Percentiles rank a stretch among this genome's conserved stretches.
These are phyloP conservation scores for Aphaenogaster rudis DNA, from an alignment of 1,140 invertebrate species.

Conservation along the genomic window DNA sequence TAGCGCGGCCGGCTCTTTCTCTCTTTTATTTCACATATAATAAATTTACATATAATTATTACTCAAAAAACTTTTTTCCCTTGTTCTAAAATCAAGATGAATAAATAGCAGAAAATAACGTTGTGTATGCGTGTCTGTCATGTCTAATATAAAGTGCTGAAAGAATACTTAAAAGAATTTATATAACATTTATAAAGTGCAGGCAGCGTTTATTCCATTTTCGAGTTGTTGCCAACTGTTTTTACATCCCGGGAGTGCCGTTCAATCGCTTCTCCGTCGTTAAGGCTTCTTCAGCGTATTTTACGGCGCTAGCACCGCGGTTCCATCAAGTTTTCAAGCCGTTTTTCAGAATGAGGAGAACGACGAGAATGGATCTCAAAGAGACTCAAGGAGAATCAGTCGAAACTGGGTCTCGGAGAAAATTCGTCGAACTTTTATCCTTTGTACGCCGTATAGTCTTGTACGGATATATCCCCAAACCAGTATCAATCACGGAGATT, in stretches of 20 bases:
- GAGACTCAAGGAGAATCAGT: conserved; percentile 34
- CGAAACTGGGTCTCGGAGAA: conserved; percentile 51
- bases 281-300: conserved; percentile 43
- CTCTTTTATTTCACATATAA: background rate
- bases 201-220: conserved; percentile 28
- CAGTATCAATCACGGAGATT: conserved; percentile 48
- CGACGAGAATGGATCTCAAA: conserved; percentile 39
- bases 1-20: background rate
- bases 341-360: conserved; percentile 48
- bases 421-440: conserved; percentile 52
- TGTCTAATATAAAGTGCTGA: background rate
- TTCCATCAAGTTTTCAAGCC: conserved; percentile 50
- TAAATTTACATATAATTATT: background rate
- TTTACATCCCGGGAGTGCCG: background rate
- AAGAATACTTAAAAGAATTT: conserved; percentile 12
- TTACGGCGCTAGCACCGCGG: conserved; percentile 30
- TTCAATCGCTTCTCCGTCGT: conserved; percentile 49
- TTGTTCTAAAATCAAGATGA: background rate
- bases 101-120: background rate
- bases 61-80: background rate
- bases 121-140: background rate
- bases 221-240: conserved; percentile 27
- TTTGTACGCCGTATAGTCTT: background rate
- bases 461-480: background rate
- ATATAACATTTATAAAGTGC: conserved; percentile 12